These are phyloP conservation scores for Drosophila novamexicana DNA, from an alignment of 1,140 invertebrate species.

Conservation along the genomic window DNA sequence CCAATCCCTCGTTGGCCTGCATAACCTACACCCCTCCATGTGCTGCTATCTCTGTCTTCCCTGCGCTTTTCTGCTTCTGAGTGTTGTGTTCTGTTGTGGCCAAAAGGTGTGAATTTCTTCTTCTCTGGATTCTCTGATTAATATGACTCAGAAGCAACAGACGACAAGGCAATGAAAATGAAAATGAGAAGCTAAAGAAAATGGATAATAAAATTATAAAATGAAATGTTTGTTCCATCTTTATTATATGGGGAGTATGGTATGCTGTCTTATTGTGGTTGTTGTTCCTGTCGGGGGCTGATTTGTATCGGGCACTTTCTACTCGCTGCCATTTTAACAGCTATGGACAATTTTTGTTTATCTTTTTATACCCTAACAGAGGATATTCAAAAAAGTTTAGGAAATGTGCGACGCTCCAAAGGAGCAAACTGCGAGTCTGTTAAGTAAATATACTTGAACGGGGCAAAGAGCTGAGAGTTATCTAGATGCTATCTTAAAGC, in stretches of 20 bases:
- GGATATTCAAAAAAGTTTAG: not conserved
- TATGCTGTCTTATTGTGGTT: conserved; percentile 18
- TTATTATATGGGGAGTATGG: conserved; percentile 53
- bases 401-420: not conserved
- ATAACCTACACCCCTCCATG: not conserved
- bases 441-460: not conserved
- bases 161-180: conserved; percentile 55
- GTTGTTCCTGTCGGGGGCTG: conserved; percentile 4
- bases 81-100: conserved; percentile 58
- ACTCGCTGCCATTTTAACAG: conserved; percentile 15
- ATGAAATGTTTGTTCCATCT: conserved; percentile 69
- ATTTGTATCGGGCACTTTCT: conserved; percentile 12
- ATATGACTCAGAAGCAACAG: conserved; percentile 46
- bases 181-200: conserved; percentile 52
- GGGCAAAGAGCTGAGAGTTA: no score
- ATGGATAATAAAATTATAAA: conserved; percentile 76
- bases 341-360: conserved; percentile 10
- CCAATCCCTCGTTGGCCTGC: conserved; percentile 38
- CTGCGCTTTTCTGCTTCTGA: not conserved
- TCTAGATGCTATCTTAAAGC: no score
- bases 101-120: conserved; percentile 77
- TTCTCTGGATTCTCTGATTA: conserved; percentile 57
- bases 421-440: not conserved
- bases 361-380: conserved; percentile 8
- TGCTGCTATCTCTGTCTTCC: not conserved